A percentile compares a stretch with the other conserved stretches of the same genome.
Evolutionary conservation across 2,888 invertebrate genomes (phyloP).

Genomic region (Stenoptilia bipunctidactyla): DNA sequence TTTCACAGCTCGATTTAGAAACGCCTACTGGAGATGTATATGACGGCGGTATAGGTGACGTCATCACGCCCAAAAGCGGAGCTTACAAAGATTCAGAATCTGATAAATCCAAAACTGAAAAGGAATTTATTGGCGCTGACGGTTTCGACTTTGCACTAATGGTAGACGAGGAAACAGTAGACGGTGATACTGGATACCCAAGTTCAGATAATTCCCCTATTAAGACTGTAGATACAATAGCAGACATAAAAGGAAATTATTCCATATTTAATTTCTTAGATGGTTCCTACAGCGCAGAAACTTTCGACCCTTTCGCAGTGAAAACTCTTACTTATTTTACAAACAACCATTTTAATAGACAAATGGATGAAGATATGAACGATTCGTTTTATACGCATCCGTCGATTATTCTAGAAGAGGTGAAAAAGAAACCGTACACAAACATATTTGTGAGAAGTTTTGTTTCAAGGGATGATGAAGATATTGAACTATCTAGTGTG

Average conservation of each 20-base stretch:
- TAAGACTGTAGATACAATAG: conserved; percentile 23
- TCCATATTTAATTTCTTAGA: conserved; percentile 60
- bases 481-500: conserved; percentile 36
- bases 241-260: conserved; percentile 21
- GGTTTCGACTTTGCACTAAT: conserved; percentile 56
- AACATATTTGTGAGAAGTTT: conserved; percentile 37
- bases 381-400: conserved; percentile 49
- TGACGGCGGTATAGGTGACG: conserved; percentile 38
- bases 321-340: conserved; percentile 33
- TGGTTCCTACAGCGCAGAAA: conserved; percentile 53
- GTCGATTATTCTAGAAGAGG: conserved; percentile 46
- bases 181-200: conserved; percentile 27
- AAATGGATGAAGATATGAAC: conserved; percentile 33
- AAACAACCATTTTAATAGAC: conserved; percentile 33
- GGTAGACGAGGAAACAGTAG: conserved; percentile 39
- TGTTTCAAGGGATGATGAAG: conserved; percentile 31
- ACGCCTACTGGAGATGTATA: conserved; percentile 61
- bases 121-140: conserved; percentile 39
- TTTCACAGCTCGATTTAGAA: conserved; percentile 51
- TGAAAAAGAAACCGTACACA: conserved; percentile 47
- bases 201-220: conserved; percentile 33
- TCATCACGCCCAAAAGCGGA: conserved; percentile 45
- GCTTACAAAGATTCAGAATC: conserved; percentile 32
- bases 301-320: conserved; percentile 58
- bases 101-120: conserved; percentile 28